A percentile compares a stretch with the other conserved stretches of the same genome.
These are phyloP conservation scores for Saxidomus purpurata DNA, from an alignment of 1,140 invertebrate genomes.

Conservation along the genomic window DNA sequence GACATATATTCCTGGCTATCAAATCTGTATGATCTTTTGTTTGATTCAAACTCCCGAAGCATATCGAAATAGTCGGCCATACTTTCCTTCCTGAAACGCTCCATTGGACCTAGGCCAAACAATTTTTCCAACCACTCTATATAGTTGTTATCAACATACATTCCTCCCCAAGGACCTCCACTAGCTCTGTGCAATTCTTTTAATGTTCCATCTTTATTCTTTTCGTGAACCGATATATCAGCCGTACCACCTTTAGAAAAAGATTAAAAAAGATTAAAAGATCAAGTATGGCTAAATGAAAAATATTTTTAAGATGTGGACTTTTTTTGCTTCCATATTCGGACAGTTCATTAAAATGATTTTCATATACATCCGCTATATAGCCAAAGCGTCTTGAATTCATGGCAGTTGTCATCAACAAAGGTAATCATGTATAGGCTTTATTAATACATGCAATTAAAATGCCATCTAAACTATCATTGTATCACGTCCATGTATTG, in stretches of 20 bases:
- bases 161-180: constrained; percentile 71
- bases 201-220: constrained; percentile 44
- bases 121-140: constrained; percentile 40
- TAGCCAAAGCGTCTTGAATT: no score
- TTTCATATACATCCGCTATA: no score
- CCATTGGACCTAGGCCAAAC: constrained; percentile 31
- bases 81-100: constrained; percentile 18
- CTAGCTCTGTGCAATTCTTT: constrained; percentile 68
- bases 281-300: no score
- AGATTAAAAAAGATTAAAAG: no score
- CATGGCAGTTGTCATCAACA: no score
- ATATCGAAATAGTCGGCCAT: constrained; percentile 57
- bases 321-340: no score
- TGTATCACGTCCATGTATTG: no score
- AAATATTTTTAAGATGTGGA: no score
- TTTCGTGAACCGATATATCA: constrained; percentile 69
- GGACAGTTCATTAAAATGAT: no score
- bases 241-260: constrained; percentile 73
- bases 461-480: no score
- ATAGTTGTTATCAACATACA: constrained; percentile 62
- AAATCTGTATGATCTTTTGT: constrained; percentile 52
- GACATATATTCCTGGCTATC: background rate
- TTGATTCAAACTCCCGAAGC: constrained; percentile 62
- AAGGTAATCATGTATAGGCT: no score
- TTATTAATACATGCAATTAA: no score